phyloP scores from a whole-genome alignment of 2,797 vertebrate genomes.

The Paratrypauchen microcephalus region DNA sequence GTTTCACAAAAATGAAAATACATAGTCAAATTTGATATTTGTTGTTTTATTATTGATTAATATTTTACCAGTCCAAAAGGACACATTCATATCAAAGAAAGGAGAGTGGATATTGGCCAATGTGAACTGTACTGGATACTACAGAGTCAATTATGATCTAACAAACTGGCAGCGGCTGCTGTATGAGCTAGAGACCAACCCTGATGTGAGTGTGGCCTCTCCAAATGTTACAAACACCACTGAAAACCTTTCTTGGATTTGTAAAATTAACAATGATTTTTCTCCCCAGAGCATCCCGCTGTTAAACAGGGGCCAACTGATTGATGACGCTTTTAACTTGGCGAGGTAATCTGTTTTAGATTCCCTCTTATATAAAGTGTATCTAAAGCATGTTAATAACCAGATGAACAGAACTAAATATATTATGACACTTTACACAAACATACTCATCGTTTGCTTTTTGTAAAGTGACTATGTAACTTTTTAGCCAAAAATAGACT shows the following conservation, averaged over 20 bases:
- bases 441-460: no score
- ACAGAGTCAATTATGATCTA: constrained; percentile 78
- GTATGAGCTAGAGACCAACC: constrained; percentile 60
- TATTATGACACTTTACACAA: no score
- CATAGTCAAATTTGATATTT: not conserved
- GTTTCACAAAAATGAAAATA: not conserved
- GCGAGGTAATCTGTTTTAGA: constrained; percentile 64
- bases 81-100: constrained; percentile 25
- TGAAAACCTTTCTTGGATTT: not conserved
- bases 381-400: not conserved
- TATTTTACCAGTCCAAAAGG: constrained; percentile 29
- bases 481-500: no score
- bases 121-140: constrained; percentile 71
- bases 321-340: constrained; percentile 80
- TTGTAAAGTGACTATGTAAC: no score
- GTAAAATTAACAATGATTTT: not conserved
- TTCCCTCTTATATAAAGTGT: no score
- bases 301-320: constrained; percentile 76
- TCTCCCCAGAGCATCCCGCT: constrained; percentile 67
- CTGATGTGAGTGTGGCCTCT: constrained; percentile 53
- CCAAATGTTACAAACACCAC: not conserved
- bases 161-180: constrained; percentile 76
- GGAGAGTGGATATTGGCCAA: constrained; percentile 78
- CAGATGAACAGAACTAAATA: no score
- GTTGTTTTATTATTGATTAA: constrained; percentile 10